Evolutionary conservation across 2,888 invertebrate species (phyloP).

Genomic region (Lycophotia porphyrea): DNA sequence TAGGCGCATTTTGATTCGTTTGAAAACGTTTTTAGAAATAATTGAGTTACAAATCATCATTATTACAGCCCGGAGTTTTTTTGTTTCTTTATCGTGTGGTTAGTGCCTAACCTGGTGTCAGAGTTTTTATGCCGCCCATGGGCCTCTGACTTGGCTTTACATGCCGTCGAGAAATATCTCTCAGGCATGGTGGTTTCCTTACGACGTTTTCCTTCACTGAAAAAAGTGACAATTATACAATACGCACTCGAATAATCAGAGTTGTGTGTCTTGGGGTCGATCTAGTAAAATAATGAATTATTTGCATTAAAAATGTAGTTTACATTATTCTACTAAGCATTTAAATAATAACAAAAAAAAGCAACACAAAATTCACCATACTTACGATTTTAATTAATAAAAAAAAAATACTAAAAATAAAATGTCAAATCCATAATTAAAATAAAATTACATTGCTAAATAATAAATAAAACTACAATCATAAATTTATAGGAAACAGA

Average conservation of each 20-base stretch:
- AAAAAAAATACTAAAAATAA: conserved; percentile 17
- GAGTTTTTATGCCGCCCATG: no score
- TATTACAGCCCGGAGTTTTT: background rate
- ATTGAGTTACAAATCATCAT: background rate
- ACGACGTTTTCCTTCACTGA: no score
- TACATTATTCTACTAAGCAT: background rate
- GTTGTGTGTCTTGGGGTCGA: no score
- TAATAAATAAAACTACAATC: conserved; percentile 41
- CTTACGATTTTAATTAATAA: conserved; percentile 17
- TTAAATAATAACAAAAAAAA: background rate
- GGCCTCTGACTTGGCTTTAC: no score
- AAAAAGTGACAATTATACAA: no score
- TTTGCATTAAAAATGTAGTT: background rate
- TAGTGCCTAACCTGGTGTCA: no score
- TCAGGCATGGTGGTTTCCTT: no score
- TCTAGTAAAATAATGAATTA: no score
- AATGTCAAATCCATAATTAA: conserved; percentile 42
- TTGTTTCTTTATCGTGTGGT: no score
- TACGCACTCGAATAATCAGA: no score
- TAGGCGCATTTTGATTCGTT: background rate
- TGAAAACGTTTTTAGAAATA: background rate
- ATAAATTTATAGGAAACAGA: conserved; percentile 78
- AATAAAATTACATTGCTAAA: conserved; percentile 17
- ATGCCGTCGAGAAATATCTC: no score
- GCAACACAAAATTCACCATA: background rate